These are phyloP conservation scores for Loriculus beryllinus DNA, from an alignment of 2,797 vertebrate genomes.

Conservation along the genomic window DNA sequence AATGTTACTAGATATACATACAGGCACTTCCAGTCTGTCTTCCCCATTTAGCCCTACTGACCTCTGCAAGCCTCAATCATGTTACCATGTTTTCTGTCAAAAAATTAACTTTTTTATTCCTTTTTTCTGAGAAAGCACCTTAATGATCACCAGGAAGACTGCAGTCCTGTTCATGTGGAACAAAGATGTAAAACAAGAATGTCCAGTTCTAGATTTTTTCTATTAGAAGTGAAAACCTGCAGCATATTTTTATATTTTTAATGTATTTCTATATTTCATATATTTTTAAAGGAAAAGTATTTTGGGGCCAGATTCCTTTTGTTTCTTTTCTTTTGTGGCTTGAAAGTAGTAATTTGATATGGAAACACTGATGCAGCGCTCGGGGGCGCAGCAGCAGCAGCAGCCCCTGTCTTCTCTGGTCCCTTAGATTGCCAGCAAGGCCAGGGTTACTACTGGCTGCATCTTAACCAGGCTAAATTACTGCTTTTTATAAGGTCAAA, in stretches of 20 bases:
- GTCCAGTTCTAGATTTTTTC: neutral
- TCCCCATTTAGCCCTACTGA: neutral
- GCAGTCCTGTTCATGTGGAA: neutral
- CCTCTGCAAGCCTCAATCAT: accelerated
- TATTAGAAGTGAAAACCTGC: neutral
- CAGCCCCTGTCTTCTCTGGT: neutral
- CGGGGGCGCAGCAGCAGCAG: neutral
- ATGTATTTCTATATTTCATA: neutral
- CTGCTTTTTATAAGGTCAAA: constrained; percentile 49
- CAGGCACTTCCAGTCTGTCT: neutral
- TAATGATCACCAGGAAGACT: neutral
- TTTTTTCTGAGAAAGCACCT: neutral
- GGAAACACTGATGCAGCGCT: neutral
- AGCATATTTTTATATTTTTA: neutral
- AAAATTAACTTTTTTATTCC: neutral
- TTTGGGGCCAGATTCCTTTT: neutral
- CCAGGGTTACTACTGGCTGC: neutral
- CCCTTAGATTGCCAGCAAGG: constrained; percentile 6
- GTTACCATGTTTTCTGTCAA: neutral
- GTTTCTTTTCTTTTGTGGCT: neutral
- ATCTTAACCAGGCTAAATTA: constrained; percentile 13
- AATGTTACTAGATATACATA: neutral
- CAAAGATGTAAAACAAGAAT: neutral
- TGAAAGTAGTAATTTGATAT: neutral
- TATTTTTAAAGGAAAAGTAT: neutral